phyloP scores from a whole-genome alignment of 2,113 vertebrate species.

The Corythornis madagascariensis region DNA sequence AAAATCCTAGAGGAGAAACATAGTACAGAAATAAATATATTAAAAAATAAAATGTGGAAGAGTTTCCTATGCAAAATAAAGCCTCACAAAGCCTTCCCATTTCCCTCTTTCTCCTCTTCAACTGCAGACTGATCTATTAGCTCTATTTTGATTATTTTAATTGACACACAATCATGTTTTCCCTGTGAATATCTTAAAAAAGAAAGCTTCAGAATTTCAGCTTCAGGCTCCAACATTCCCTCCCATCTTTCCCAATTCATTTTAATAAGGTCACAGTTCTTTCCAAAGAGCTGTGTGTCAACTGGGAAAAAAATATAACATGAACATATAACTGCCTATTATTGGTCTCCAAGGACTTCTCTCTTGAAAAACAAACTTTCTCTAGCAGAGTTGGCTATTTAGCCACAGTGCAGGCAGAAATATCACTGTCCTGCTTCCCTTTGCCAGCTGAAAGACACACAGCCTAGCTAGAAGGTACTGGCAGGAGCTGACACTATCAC shows the following conservation, averaged over 20 bases:
- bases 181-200: neutral
- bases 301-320: neutral
- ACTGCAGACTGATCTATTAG: neutral
- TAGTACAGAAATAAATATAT: neutral
- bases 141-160: neutral
- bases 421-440: neutral
- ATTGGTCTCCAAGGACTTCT: neutral
- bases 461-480: neutral
- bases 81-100: neutral
- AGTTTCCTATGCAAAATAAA: neutral
- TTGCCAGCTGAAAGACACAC: neutral
- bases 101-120: neutral
- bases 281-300: neutral
- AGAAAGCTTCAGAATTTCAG: neutral
- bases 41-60: neutral
- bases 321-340: neutral
- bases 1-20: neutral
- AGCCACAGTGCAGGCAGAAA: neutral
- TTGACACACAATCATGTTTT: neutral
- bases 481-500: neutral
- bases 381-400: neutral
- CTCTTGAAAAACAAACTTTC: neutral
- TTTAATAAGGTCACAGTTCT: neutral
- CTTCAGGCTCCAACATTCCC: neutral
- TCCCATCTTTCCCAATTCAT: neutral